These are phyloP conservation scores for Pimephales promelas DNA, from an alignment of 2,113 vertebrate species.

Conservation along the genomic window DNA sequence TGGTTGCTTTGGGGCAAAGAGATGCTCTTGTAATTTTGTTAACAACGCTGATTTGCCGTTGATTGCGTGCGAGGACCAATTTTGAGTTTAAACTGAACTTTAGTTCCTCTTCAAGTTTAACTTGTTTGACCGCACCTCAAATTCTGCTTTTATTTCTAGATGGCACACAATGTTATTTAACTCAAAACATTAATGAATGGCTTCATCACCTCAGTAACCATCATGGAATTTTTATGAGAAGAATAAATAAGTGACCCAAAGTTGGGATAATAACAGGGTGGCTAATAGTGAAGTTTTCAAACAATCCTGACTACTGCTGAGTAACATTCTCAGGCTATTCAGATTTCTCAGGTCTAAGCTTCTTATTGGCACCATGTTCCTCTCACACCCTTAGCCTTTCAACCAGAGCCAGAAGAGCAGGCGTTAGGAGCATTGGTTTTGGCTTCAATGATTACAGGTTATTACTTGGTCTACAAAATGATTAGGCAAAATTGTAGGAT, in stretches of 20 bases:
- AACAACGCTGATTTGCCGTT: constrained; percentile 1
- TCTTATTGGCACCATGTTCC: constrained; percentile 55
- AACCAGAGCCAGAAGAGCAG: constrained; percentile 27
- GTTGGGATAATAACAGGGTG: constrained; percentile 58
- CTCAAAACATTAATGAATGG: constrained; percentile 26
- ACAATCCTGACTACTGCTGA: constrained; percentile 59
- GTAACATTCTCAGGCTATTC: constrained; percentile 61
- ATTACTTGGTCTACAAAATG: constrained; percentile 8
- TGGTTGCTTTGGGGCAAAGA: constrained; percentile 8
- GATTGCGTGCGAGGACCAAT: constrained; percentile 3
- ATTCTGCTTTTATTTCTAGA: constrained; percentile 38
- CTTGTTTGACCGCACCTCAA: background rate
- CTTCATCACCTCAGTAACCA: constrained; percentile 57
- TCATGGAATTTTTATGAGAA: constrained; percentile 63
- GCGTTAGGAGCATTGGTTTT: constrained; percentile 14
- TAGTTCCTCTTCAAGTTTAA: background rate
- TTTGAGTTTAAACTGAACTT: background rate
- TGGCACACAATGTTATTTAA: constrained; percentile 26
- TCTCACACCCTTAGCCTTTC: constrained; percentile 56
- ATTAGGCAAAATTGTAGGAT: background rate
- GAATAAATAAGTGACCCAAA: constrained; percentile 38
- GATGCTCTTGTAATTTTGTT: constrained; percentile 22
- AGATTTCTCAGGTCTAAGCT: constrained; percentile 71
- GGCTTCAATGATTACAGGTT: constrained; percentile 13
- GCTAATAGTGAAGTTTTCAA: constrained; percentile 62